Evolutionary conservation across 2,113 vertebrate species (phyloP).

Genomic region (Oxygymnocypris stewartii): DNA sequence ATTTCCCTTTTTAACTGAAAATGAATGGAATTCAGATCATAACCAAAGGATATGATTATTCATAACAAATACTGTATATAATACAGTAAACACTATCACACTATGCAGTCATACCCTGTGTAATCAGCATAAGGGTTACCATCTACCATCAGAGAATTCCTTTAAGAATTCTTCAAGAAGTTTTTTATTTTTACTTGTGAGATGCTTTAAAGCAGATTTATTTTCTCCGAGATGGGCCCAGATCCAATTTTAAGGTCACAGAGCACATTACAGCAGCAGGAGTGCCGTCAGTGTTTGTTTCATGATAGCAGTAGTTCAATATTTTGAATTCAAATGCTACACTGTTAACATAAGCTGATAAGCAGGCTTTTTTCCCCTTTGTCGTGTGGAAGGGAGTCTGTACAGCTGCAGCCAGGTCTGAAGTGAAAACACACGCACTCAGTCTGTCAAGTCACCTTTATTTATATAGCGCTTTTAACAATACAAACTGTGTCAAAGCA

Average conservation of each 20-base stretch:
- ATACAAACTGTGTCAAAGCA: too few species aligned
- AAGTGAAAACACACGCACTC: background rate
- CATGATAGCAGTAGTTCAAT: conserved; percentile 10
- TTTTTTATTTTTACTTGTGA: background rate
- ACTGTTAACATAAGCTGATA: conserved; percentile 47
- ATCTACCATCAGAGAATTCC: background rate
- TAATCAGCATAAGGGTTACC: conserved; percentile 8
- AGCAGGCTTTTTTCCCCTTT: conserved; percentile 2
- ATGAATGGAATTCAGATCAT: background rate
- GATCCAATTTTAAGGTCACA: background rate
- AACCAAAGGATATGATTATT: background rate
- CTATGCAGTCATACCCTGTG: background rate
- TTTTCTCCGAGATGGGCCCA: background rate
- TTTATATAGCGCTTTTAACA: too few species aligned
- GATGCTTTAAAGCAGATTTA: background rate
- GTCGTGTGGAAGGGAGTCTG: background rate
- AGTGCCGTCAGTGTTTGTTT: conserved; percentile 3
- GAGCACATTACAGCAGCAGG: conserved; percentile 28
- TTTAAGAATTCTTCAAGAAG: background rate
- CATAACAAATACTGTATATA: background rate
- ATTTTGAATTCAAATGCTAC: conserved; percentile 38
- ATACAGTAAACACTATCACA: background rate
- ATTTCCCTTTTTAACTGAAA: background rate
- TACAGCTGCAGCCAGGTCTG: conserved; percentile 28
- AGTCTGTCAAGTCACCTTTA: too few species aligned